Evolutionary conservation across 2,797 vertebrate genomes (phyloP).

Genomic region (Helicolenus hilgendorfi): DNA sequence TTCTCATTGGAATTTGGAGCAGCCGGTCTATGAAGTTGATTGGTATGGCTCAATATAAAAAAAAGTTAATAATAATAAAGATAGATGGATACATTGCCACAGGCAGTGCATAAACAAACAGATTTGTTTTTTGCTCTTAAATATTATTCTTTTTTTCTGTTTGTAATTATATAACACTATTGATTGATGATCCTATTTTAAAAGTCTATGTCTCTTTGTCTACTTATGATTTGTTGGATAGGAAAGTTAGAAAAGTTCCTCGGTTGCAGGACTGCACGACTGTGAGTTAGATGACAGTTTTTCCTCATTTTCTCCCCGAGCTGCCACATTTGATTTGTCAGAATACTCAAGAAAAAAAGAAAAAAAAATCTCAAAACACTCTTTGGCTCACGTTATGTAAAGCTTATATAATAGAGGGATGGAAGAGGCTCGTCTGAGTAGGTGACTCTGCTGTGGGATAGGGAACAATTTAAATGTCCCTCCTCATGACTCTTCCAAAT

Average conservation of each 20-base stretch:
- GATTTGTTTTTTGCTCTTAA: background rate
- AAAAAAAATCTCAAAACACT: constrained; percentile 33
- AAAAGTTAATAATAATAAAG: background rate
- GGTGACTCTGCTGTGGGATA: constrained; percentile 55
- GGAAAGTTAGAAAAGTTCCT: constrained; percentile 40
- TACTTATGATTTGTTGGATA: constrained; percentile 16
- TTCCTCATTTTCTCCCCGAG: constrained; percentile 45
- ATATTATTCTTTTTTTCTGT: background rate
- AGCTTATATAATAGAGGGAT: constrained; percentile 74
- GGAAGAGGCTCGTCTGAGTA: constrained; percentile 49
- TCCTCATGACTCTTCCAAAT: constrained; percentile 66
- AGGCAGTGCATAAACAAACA: background rate
- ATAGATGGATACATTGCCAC: background rate
- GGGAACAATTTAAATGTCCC: constrained; percentile 72
- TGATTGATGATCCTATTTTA: constrained; percentile 27
- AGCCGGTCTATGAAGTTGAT: background rate
- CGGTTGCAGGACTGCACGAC: constrained; percentile 24
- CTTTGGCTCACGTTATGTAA: constrained; percentile 70
- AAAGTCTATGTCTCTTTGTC: background rate
- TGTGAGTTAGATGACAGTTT: constrained; percentile 57
- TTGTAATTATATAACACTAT: background rate
- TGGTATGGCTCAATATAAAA: background rate
- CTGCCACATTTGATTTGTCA: constrained; percentile 78
- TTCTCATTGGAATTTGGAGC: background rate
- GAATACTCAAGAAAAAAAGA: constrained; percentile 25